phyloP scores from a whole-genome alignment of 2,113 vertebrate genomes.

The Coptodon bakossiorum region DNA sequence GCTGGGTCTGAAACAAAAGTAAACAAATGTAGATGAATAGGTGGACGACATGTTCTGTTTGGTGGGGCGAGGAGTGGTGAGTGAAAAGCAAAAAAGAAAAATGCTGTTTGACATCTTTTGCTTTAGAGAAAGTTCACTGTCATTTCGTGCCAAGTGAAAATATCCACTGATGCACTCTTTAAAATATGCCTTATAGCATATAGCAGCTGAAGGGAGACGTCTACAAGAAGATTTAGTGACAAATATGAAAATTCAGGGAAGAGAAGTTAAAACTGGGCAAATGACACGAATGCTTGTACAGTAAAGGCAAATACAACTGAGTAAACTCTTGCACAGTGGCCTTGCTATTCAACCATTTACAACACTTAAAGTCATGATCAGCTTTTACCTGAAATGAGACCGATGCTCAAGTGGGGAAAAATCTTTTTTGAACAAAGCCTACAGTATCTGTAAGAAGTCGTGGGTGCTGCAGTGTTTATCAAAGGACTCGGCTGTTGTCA shows the following conservation, averaged over 20 bases:
- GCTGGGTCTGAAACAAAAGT: conserved; percentile 24
- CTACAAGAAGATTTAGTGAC: background rate
- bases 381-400: background rate
- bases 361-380: conserved; percentile 1
- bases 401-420: background rate
- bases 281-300: background rate
- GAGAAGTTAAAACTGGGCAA: background rate
- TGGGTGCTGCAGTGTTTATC: conserved; percentile 42
- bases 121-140: conserved; percentile 2
- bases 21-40: conserved; percentile 35
- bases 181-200: background rate
- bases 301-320: background rate
- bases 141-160: background rate
- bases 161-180: background rate
- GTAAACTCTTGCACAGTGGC: background rate
- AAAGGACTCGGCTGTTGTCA: conserved; percentile 51
- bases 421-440: conserved; percentile 37
- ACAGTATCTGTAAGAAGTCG: background rate
- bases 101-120: conserved; percentile 14
- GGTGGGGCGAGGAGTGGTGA: conserved; percentile 20
- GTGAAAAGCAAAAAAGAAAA: background rate
- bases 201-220: background rate
- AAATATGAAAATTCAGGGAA: background rate
- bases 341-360: background rate
- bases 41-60: conserved; percentile 11